phyloP scores from a whole-genome alignment of 2,888 invertebrate species.

The Blastobasis adustella region DNA sequence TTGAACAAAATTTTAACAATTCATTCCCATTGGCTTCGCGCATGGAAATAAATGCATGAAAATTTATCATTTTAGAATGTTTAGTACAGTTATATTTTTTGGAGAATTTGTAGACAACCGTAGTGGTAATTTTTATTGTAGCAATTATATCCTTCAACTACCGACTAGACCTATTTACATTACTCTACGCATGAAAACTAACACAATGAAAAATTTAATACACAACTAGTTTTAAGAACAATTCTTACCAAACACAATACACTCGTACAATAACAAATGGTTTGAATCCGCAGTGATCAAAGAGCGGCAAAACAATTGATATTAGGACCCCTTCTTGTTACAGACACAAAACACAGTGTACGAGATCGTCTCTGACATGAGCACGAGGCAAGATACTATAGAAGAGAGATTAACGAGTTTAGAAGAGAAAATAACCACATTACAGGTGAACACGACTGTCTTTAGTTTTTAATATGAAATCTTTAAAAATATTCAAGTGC shows the following conservation, averaged over 20 bases:
- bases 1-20: constrained; percentile 9
- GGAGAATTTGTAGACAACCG: too few relatives aligned
- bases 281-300: constrained; percentile 45
- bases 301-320: constrained; percentile 71
- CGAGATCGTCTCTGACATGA: constrained; percentile 98
- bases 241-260: too few relatives aligned
- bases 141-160: too few relatives aligned
- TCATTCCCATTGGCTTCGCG: constrained; percentile 24
- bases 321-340: constrained; percentile 73
- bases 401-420: constrained; percentile 94
- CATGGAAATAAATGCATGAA: too few relatives aligned
- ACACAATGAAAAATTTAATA: constrained; percentile 8
- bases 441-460: constrained; percentile 77
- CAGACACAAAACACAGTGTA: constrained; percentile 99
- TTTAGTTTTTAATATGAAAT: too few relatives aligned
- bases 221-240: constrained; percentile 1
- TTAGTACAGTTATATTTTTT: too few relatives aligned
- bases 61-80: too few relatives aligned
- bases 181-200: too few relatives aligned
- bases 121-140: too few relatives aligned
- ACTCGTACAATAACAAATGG: constrained; percentile 9
- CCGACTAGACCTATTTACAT: too few relatives aligned
- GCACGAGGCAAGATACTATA: constrained; percentile 92
- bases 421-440: constrained; percentile 90
- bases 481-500: too few relatives aligned